phyloP scores from a whole-genome alignment of 2,797 vertebrate species.

The Enteromius thamalakanensis region DNA sequence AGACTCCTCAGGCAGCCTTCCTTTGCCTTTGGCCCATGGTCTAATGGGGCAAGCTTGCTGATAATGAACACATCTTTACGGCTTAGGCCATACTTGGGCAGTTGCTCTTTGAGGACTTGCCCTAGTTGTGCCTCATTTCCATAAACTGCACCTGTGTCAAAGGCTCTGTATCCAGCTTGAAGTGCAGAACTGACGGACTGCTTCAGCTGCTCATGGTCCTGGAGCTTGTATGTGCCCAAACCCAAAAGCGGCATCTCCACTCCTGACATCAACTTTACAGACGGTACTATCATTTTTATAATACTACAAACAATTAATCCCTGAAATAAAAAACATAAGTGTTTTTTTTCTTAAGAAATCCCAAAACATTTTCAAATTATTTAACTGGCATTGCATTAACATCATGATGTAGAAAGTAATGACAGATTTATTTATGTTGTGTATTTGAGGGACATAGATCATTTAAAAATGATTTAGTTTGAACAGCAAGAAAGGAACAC shows the following conservation, averaged over 20 bases:
- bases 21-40: slow-evolving; percentile 60
- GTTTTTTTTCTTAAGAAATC: not conserved
- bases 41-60: slow-evolving; percentile 68
- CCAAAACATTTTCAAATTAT: not conserved
- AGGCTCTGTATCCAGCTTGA: slow-evolving; percentile 64
- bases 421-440: no score
- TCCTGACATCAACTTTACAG: slow-evolving; percentile 60
- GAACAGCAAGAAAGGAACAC: not conserved
- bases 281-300: not conserved
- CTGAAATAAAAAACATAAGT: slow-evolving; percentile 3
- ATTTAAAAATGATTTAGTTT: not conserved
- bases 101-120: slow-evolving; percentile 59
- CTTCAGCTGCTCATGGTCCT: slow-evolving; percentile 52
- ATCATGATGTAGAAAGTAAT: not conserved
- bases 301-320: not conserved
- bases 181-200: slow-evolving; percentile 63
- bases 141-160: slow-evolving; percentile 70
- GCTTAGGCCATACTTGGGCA: slow-evolving; percentile 61
- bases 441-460: not conserved
- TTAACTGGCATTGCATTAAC: not conserved
- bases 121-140: slow-evolving; percentile 66
- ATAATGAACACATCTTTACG: slow-evolving; percentile 61
- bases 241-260: slow-evolving; percentile 69
- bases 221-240: slow-evolving; percentile 68
- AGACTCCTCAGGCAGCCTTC: slow-evolving; percentile 64